Base-by-base conservation (phyloP, 2,888 invertebrate species). In the Amphipoea oculea region DNA sequence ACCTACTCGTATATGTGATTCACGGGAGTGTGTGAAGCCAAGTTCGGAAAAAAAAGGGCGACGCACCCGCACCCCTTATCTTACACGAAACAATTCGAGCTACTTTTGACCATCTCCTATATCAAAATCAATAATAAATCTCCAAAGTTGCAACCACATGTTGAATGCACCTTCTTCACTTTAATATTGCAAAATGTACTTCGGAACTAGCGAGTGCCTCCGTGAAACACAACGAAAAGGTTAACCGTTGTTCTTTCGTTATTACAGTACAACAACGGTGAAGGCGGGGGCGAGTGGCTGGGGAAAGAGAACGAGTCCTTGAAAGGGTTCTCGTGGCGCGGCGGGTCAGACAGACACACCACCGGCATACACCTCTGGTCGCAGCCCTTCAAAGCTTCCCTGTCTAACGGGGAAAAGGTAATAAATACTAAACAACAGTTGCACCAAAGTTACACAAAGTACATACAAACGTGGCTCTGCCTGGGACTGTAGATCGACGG, bases 331-430 rank as follows among this genome's bases (percentile, higher is more conserved):
- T 98, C 99, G 62, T 99, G 99, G 99, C 97, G 99, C 89, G 99
- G 99, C 0, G 99, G 99, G 36, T 99, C 99, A 1, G 99, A 99
- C 94, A 97, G 99, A 66, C 99, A 99, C 94, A 99, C 99, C 69
- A 99, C 99, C 5, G 99, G 99, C 40, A 99, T 99, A 87, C 97
- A 99, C 72, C 98, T 99, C 96, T 99, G 99, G 99, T 99, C 99
- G 45, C 98, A 99, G 93, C 98, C 99, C 42, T 99, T 99, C 95
- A 97, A 98, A 83, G 97, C 98, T 48, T 98, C 98, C 68, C 96
- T 98, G 73, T 97, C 97, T 48, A 97, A 97, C 88, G 98, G 98
- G 20, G 98, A 98, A 92, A 98, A 98, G 97, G 98, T 98, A 92
- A 76, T 23, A 45, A 92, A 76, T 23, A 45, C 7, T 63, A 23